These are phyloP conservation scores for Neotoxoptera formosana DNA, from an alignment of 1,140 invertebrate genomes.

Conservation along the genomic window DNA sequence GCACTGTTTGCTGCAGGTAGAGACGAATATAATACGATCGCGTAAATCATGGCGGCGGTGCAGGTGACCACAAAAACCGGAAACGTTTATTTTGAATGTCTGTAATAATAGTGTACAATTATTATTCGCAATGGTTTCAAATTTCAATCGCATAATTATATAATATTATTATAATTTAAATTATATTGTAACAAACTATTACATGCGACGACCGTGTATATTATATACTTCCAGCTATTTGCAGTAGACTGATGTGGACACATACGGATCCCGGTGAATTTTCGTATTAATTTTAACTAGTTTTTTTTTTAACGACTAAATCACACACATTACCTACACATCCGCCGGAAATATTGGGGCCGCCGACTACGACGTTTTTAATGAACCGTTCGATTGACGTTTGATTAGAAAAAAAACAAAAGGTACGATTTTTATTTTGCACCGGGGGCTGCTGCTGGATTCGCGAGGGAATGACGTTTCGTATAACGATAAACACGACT, in stretches of 20 bases:
- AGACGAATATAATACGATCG: background rate
- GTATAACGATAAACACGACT: background rate
- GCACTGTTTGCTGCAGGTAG: background rate
- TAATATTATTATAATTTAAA: no score
- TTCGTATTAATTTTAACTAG: no score
- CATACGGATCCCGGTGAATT: background rate
- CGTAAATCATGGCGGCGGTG: no score
- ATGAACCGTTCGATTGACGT: constrained; percentile 16
- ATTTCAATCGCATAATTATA: background rate
- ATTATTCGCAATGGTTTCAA: background rate
- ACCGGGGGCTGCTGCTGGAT: background rate
- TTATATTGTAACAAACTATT: background rate
- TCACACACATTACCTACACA: background rate
- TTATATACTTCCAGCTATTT: no score
- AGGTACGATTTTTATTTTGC: background rate
- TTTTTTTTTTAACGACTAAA: background rate
- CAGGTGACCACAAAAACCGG: background rate
- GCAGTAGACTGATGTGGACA: no score
- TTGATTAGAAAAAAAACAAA: background rate
- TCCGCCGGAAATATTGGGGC: background rate
- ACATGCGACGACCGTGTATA: background rate
- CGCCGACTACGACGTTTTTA: background rate
- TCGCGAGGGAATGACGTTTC: background rate
- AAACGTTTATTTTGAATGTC: background rate
- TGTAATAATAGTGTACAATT: background rate